Conservation (phyloP, 2,797 vertebrate genomes). For the Spheniscus humboldti region DNA sequence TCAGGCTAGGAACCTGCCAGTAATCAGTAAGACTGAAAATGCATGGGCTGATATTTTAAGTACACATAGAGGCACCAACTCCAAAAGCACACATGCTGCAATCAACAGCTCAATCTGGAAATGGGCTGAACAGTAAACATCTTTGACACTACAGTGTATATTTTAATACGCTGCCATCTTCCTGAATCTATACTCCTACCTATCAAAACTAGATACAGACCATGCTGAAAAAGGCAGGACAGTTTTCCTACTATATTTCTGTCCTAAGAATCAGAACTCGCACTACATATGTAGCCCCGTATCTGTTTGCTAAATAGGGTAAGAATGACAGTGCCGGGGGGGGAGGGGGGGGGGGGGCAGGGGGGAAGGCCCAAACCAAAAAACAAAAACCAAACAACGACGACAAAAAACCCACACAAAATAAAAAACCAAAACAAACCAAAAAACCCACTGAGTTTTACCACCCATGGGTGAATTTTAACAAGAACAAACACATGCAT, state of each 20-base stretch:
- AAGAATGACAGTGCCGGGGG: neutral
- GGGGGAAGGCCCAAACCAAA: too few relatives aligned
- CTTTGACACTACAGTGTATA: neutral
- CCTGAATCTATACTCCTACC: neutral
- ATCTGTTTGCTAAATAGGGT: neutral
- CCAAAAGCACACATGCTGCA: neutral
- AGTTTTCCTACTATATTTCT: neutral
- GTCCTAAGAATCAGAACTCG: neutral
- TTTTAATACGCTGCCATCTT: neutral
- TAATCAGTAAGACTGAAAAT: neutral
- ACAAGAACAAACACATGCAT: neutral
- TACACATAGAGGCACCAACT: neutral
- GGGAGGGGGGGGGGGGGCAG: too few relatives aligned
- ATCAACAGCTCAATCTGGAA: neutral
- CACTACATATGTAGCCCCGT: neutral
- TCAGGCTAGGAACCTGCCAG: neutral
- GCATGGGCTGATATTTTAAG: neutral
- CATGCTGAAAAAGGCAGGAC: neutral
- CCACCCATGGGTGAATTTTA: neutral
- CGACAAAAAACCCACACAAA: neutral
- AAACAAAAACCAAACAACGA: neutral
- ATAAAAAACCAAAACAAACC: neutral
- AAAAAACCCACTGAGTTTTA: neutral
- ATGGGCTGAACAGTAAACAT: neutral
- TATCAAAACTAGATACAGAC: neutral